A percentile compares a stretch with the other conserved stretches of the same genome.
Conservation (phyloP, 92 coral and sea anemone genomes). For the Heliopora coerulea region DNA sequence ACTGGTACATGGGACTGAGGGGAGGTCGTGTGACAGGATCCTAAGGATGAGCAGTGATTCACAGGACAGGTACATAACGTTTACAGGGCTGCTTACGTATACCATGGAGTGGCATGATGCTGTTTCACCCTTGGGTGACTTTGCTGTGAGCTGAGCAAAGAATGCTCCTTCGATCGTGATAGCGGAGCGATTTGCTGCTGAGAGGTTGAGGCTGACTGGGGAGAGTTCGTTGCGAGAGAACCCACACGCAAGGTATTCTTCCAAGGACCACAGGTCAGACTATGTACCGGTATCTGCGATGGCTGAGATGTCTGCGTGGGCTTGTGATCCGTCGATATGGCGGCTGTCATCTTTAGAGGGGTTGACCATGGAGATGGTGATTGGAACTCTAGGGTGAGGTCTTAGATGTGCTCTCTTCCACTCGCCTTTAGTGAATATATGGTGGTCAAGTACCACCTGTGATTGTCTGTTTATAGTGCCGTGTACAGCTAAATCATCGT, state of each 20-base stretch:
- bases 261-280: constrained; percentile 59
- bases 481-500: neutral
- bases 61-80: constrained; percentile 63
- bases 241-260: constrained; percentile 56
- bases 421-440: constrained; percentile 52
- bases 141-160: constrained; percentile 60
- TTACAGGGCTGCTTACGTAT: constrained; percentile 63
- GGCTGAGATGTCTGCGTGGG: constrained; percentile 52
- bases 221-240: constrained; percentile 48
- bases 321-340: constrained; percentile 13
- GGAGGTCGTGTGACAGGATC: constrained; percentile 45
- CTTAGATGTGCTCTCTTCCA: constrained; percentile 50
- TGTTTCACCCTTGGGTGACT: constrained; percentile 37
- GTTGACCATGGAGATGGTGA: constrained; percentile 42
- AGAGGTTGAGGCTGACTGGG: constrained; percentile 50
- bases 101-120: constrained; percentile 65
- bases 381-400: constrained; percentile 57
- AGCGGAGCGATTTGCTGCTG: constrained; percentile 80
- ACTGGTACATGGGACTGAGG: too few relatives aligned
- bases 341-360: constrained; percentile 6
- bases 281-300: constrained; percentile 59
- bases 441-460: constrained; percentile 42
- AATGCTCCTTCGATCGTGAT: constrained; percentile 77
- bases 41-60: constrained; percentile 68
- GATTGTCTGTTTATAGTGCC: constrained; percentile 13